These are phyloP conservation scores for Anthopleura sola DNA, from an alignment of 64 coral and sea anemone species.

Conservation along the genomic window DNA sequence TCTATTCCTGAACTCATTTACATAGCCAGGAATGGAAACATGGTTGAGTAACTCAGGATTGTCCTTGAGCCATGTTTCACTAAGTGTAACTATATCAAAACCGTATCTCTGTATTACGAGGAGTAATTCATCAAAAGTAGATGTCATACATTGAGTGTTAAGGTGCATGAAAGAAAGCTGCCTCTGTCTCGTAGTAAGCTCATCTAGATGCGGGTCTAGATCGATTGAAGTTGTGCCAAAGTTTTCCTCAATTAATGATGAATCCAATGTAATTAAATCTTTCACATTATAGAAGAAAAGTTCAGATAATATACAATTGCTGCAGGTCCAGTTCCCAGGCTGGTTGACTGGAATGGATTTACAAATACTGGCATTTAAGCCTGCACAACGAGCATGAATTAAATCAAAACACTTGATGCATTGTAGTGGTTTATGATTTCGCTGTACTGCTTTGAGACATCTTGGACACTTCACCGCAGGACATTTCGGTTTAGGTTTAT, in stretches of 20 bases:
- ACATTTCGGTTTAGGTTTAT: not conserved
- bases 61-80: slow-evolving; percentile 30
- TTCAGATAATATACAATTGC: not conserved
- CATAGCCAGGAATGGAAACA: slow-evolving; percentile 39
- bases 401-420: not conserved
- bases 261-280: not conserved
- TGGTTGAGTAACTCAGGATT: not conserved
- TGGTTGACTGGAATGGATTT: not conserved
- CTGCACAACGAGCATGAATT: not conserved
- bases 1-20: slow-evolving; percentile 20
- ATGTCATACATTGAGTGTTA: slow-evolving; percentile 26
- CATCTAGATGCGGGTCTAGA: not conserved
- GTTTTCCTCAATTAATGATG: not conserved
- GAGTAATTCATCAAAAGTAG: slow-evolving; percentile 16
- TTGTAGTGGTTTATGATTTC: not conserved
- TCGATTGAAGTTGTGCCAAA: not conserved
- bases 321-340: not conserved
- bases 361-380: not conserved
- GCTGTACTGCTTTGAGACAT: not conserved
- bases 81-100: slow-evolving; percentile 20
- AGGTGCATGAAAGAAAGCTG: not conserved
- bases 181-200: not conserved
- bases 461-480: not conserved
- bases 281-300: not conserved
- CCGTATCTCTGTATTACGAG: not conserved